Evolutionary conservation across 2,113 vertebrate species (phyloP).

Genomic region (Spilogale gracilis): DNA sequence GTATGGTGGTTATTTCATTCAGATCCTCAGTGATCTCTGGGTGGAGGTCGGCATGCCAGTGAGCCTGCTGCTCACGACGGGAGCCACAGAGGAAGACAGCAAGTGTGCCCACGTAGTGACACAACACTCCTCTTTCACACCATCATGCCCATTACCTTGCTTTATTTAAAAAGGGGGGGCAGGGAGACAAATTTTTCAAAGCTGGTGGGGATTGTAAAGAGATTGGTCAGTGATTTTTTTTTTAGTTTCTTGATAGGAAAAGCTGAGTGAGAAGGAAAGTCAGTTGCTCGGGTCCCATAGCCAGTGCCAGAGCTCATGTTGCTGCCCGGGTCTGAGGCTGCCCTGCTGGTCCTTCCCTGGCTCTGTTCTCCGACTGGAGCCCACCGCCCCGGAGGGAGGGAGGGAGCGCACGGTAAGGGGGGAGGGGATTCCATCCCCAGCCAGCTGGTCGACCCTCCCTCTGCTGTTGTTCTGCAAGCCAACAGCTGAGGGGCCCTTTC

Average conservation of each 20-base stretch:
- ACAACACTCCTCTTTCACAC: fast-evolving
- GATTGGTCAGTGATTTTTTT: background rate
- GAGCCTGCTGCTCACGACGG: background rate
- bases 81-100: background rate
- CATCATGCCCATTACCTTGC: background rate
- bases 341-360: background rate
- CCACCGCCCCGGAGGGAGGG: background rate
- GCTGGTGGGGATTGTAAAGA: background rate
- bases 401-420: background rate
- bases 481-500: background rate
- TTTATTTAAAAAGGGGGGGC: background rate
- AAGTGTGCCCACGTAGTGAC: fast-evolving
- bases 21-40: too few relatives aligned
- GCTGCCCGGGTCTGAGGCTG: fast-evolving
- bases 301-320: background rate
- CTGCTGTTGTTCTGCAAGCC: background rate
- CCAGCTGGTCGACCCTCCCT: conserved; percentile 36
- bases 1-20: too few relatives aligned
- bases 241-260: background rate
- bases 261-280: background rate
- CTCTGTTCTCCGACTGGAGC: background rate
- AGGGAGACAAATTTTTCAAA: background rate
- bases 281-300: background rate
- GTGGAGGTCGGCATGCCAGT: background rate
- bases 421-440: background rate